phyloP scores from a whole-genome alignment of 2,797 vertebrate species.

The Melopsittacus undulatus region DNA sequence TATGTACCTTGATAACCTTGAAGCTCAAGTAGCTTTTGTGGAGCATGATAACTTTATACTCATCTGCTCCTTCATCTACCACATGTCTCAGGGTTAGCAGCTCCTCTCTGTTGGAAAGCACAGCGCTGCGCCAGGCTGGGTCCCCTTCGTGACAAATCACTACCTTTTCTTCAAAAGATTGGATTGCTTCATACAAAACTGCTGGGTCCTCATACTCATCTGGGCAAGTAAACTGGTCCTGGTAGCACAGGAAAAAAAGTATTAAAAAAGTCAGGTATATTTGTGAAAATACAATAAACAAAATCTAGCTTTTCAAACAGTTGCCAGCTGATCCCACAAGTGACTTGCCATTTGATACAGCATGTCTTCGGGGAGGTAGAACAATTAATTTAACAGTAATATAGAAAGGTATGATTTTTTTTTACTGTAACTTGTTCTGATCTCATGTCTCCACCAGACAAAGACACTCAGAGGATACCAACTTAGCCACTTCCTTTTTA shows the following conservation, averaged over 20 bases:
- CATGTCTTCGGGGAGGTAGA: not conserved
- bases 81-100: conserved; percentile 93
- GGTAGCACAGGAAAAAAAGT: not conserved
- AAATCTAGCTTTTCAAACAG: not conserved
- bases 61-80: conserved; percentile 92
- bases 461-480: not conserved
- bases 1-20: conserved; percentile 94
- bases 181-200: conserved; percentile 91
- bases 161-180: conserved; percentile 87
- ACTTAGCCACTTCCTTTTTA: not conserved
- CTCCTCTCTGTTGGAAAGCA: conserved; percentile 91
- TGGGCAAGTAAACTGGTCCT: conserved; percentile 98
- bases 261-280: not conserved
- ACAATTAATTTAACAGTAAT: not conserved
- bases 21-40: conserved; percentile 95
- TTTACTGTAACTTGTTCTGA: not conserved
- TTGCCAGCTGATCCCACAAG: not conserved
- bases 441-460: not conserved
- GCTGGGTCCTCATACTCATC: conserved; percentile 94
- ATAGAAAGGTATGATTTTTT: not conserved
- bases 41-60: conserved; percentile 99
- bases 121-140: conserved; percentile 91
- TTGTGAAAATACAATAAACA: not conserved
- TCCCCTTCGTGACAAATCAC: conserved; percentile 97
- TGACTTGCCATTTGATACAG: not conserved